Percentiles rank a stretch among this genome's conserved stretches.
Conservation (phyloP, 2,113 vertebrate genomes). For the Sinocyclocheilus anshuiensis region DNA sequence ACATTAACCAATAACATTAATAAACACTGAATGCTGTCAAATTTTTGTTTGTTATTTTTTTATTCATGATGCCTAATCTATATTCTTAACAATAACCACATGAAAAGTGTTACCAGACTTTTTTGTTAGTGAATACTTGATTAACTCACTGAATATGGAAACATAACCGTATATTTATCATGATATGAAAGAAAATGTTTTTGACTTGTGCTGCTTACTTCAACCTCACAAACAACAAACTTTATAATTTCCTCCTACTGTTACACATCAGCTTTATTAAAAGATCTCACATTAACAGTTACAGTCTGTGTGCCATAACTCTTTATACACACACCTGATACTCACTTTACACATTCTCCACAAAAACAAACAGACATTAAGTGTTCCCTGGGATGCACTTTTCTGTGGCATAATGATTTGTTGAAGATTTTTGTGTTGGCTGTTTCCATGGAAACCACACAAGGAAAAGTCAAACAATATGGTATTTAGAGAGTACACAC, state of each 20-base stretch:
- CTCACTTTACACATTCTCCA: not conserved
- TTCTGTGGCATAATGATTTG: conserved; percentile 26
- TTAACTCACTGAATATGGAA: not conserved
- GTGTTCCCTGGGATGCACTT: not conserved
- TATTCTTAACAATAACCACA: not conserved
- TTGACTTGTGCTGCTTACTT: not conserved
- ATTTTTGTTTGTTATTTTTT: not conserved
- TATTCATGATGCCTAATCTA: not conserved
- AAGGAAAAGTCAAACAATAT: conserved; percentile 35
- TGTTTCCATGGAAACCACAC: conserved; percentile 32
- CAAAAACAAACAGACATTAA: conserved; percentile 29
- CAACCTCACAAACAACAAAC: not conserved
- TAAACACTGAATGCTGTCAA: too few relatives aligned
- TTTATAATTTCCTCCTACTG: not conserved
- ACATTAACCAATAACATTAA: too few relatives aligned
- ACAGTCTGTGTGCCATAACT: not conserved
- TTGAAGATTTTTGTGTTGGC: not conserved
- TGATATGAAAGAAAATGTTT: not conserved
- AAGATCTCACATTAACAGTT: not conserved
- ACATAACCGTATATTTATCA: not conserved
- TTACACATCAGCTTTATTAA: not conserved
- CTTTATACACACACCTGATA: not conserved
- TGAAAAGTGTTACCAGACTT: not conserved
- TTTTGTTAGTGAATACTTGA: not conserved
- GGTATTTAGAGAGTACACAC: not conserved